Evolutionary conservation across 2,888 invertebrate species (phyloP).

Genomic region (Lithophane leautieri): DNA sequence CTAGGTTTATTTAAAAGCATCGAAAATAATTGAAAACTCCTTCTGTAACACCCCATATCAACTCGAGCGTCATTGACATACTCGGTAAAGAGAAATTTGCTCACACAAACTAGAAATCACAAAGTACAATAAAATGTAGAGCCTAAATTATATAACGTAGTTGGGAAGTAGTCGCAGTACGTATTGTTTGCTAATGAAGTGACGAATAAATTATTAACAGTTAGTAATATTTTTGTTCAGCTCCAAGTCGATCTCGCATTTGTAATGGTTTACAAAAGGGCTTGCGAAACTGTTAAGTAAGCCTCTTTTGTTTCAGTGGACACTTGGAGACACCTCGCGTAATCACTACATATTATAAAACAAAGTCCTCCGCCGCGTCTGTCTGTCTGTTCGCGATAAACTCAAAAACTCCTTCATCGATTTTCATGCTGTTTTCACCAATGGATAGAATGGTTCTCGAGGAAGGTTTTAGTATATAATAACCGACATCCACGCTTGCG

Average conservation of each 20-base stretch:
- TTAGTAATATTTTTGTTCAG: constrained; percentile 59
- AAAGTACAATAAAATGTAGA: constrained; percentile 32
- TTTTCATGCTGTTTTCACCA: no score
- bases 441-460: no score
- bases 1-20: background rate
- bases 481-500: no score
- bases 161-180: constrained; percentile 37
- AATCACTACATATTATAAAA: no score
- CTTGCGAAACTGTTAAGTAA: constrained; percentile 76
- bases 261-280: constrained; percentile 68
- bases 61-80: background rate
- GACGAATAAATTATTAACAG: constrained; percentile 67
- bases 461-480: no score
- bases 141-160: constrained; percentile 37
- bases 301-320: constrained; percentile 52
- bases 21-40: background rate
- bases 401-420: no score
- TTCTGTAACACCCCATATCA: background rate
- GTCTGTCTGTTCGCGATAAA: no score
- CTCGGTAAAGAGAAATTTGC: constrained; percentile 21
- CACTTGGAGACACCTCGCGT: constrained; percentile 38
- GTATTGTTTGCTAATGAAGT: constrained; percentile 55
- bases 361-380: no score
- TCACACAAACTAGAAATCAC: constrained; percentile 28
- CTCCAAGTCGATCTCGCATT: constrained; percentile 71